A percentile compares a stretch with the other conserved stretches of the same genome.
Conservation (phyloP, 1,140 invertebrate genomes). For the Bombus fervidus region DNA sequence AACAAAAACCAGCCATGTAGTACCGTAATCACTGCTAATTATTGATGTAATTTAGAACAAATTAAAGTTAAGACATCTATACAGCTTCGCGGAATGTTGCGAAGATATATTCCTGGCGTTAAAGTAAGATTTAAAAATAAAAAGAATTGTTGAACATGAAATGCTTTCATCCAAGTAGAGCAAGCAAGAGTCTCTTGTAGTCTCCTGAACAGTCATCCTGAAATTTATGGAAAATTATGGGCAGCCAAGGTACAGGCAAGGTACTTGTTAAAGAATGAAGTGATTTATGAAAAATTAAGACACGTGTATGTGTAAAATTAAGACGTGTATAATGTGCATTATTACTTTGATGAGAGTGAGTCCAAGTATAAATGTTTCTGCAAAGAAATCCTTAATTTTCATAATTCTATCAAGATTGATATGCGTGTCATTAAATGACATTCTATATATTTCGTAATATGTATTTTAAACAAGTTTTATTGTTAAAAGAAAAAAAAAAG, state of each 20-base stretch:
- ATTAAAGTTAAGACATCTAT: conserved; percentile 12
- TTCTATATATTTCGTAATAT: neutral
- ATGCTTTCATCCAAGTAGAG: conserved; percentile 88
- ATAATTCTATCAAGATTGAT: neutral
- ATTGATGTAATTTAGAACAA: conserved; percentile 24
- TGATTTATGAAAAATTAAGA: conserved; percentile 34
- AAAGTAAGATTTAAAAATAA: conserved; percentile 57
- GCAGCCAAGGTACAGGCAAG: conserved; percentile 7
- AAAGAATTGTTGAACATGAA: conserved; percentile 53
- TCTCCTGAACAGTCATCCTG: conserved; percentile 96
- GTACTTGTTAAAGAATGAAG: conserved; percentile 6
- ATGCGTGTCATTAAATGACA: neutral
- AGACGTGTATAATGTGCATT: neutral
- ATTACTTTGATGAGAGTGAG: neutral
- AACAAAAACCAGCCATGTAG: neutral
- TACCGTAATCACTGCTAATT: conserved; percentile 41
- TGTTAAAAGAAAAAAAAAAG: too few species aligned
- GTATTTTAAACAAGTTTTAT: neutral
- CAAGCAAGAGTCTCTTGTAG: conserved; percentile 94
- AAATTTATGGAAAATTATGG: conserved; percentile 79
- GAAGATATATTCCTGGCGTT: conserved; percentile 38
- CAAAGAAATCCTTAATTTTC: neutral
- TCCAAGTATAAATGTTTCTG: neutral
- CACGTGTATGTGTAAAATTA: conserved; percentile 25
- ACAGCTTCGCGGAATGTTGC: conserved; percentile 38